A percentile compares a stretch with the other conserved stretches of the same genome.
These are phyloP conservation scores for Acrossocheilus wenchowensis DNA, from an alignment of 2,797 vertebrate species.

Conservation along the genomic window DNA sequence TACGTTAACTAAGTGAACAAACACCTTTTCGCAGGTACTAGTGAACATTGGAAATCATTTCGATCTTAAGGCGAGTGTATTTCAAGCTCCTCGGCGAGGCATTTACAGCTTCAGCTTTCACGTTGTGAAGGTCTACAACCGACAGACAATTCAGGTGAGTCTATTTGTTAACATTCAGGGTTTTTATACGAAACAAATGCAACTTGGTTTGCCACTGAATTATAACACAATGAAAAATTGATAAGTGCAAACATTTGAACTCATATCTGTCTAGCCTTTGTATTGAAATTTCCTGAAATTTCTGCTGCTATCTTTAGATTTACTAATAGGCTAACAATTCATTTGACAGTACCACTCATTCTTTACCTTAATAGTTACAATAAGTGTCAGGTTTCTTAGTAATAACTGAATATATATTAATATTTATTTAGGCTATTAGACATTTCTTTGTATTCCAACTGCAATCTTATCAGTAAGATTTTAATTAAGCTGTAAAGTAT, in stretches of 20 bases:
- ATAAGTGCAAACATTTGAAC: neutral
- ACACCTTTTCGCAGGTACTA: conserved; percentile 79
- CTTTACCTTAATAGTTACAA: neutral
- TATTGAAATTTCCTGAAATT: neutral
- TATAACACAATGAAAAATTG: neutral
- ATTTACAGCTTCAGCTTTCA: conserved; percentile 93
- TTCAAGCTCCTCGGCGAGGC: conserved; percentile 87
- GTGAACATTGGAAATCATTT: conserved; percentile 90
- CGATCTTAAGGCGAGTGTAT: conserved; percentile 86
- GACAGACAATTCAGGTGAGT: conserved; percentile 89
- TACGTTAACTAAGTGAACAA: neutral
- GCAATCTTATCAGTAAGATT: neutral
- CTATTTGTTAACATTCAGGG: neutral
- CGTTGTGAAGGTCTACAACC: conserved; percentile 90
- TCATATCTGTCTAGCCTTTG: neutral
- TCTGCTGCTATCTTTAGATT: neutral
- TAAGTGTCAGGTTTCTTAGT: neutral
- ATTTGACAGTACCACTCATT: neutral
- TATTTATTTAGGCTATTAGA: neutral
- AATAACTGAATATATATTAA: neutral
- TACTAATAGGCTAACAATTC: neutral
- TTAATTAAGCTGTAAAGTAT: neutral
- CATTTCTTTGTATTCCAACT: neutral
- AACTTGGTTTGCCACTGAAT: neutral
- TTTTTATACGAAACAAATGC: neutral